Evolutionary conservation across 2,113 vertebrate genomes (phyloP).

Genomic region (Siphamia tubifer): DNA sequence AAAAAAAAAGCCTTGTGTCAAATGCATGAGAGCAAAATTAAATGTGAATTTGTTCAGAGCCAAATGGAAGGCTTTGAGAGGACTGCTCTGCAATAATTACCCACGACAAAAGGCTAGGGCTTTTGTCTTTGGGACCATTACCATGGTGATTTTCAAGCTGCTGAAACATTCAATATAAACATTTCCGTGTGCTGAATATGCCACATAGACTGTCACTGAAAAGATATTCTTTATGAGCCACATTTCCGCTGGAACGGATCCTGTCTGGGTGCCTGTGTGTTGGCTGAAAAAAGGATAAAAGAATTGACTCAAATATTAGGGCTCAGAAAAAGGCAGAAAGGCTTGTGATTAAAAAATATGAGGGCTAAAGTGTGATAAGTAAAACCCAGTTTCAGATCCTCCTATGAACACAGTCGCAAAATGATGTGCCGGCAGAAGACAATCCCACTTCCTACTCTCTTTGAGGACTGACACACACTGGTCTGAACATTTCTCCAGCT

Average conservation of each 20-base stretch:
- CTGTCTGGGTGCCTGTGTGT: neutral
- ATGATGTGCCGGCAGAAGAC: slow-evolving; percentile 58
- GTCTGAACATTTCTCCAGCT: neutral
- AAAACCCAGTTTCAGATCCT: slow-evolving; percentile 39
- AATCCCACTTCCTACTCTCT: slow-evolving; percentile 15
- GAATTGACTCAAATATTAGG: slow-evolving; percentile 18
- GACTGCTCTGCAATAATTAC: slow-evolving; percentile 63
- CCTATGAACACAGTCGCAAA: slow-evolving; percentile 28
- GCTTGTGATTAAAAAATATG: slow-evolving; percentile 56
- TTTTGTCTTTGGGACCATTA: slow-evolving; percentile 70
- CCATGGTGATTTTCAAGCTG: slow-evolving; percentile 62
- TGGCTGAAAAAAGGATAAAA: slow-evolving; percentile 1
- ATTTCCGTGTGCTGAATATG: slow-evolving; percentile 50
- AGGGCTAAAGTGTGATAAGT: slow-evolving; percentile 45
- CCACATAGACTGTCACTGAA: slow-evolving; percentile 38
- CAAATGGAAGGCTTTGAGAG: slow-evolving; percentile 59
- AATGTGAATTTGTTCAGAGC: slow-evolving; percentile 62
- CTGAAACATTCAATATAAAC: slow-evolving; percentile 68
- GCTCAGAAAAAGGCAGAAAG: slow-evolving; percentile 18
- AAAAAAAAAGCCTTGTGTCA: slow-evolving; percentile 41
- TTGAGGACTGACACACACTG: neutral
- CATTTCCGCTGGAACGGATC: slow-evolving; percentile 30
- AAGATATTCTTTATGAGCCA: slow-evolving; percentile 29
- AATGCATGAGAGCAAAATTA: slow-evolving; percentile 59
- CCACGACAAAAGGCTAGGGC: slow-evolving; percentile 65